phyloP scores from a whole-genome alignment of 2,888 invertebrate genomes.

The Altica lythri region DNA sequence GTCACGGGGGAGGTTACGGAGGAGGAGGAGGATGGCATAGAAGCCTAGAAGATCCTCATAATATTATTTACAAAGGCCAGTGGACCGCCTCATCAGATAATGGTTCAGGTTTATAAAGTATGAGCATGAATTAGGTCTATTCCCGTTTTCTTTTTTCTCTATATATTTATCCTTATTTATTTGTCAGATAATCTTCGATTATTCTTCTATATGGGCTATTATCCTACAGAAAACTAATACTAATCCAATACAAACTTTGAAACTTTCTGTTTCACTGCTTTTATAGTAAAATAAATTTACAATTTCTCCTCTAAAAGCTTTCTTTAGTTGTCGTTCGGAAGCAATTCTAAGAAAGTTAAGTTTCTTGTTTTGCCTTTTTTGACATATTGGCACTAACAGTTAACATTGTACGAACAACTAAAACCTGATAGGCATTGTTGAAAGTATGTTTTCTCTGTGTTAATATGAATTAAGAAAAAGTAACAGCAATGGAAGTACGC shows the following conservation, averaged over 20 bases:
- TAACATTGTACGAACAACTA: slow-evolving; percentile 4
- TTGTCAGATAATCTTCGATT: no score
- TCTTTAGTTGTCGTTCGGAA: slow-evolving; percentile 14
- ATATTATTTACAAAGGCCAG: slow-evolving; percentile 74
- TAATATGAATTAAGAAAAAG: no score
- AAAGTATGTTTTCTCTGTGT: no score
- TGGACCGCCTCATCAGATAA: slow-evolving; percentile 36
- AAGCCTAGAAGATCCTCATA: slow-evolving; percentile 65
- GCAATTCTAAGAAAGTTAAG: slow-evolving; percentile 14
- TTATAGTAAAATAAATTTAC: slow-evolving; percentile 16
- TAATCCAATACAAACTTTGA: slow-evolving; percentile 1
- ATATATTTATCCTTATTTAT: not conserved
- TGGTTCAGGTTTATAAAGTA: slow-evolving; percentile 40
- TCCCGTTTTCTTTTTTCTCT: not conserved
- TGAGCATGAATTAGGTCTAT: slow-evolving; percentile 27
- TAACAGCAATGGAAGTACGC: no score
- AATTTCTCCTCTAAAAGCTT: slow-evolving; percentile 30
- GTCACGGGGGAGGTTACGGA: slow-evolving; percentile 48
- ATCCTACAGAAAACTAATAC: slow-evolving; percentile 12
- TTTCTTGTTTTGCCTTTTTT: slow-evolving; percentile 18
- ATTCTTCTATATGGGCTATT: no score
- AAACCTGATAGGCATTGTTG: no score
- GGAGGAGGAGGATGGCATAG: slow-evolving; percentile 60
- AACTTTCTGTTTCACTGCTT: slow-evolving; percentile 19
- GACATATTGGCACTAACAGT: slow-evolving; percentile 11